Percentiles rank a stretch among this genome's conserved stretches.
Evolutionary conservation across 1,140 invertebrate genomes (phyloP).

Genomic region (Drepana arcuata): DNA sequence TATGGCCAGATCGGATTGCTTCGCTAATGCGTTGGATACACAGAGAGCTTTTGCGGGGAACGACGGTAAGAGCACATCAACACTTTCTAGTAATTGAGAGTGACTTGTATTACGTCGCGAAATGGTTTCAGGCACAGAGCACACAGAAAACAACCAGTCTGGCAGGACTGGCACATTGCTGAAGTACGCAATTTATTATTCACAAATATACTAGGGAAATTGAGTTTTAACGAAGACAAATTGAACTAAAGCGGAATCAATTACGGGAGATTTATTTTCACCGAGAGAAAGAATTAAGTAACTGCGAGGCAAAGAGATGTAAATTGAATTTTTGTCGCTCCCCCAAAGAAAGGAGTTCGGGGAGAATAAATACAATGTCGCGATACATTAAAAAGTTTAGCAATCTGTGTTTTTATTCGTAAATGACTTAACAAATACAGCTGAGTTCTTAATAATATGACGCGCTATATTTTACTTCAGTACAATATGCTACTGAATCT

Average conservation of each 20-base stretch:
- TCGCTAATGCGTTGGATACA: no score
- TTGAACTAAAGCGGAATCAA: conserved; percentile 65
- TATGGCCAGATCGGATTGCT: no score
- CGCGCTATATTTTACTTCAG: no score
- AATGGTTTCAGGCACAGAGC: conserved; percentile 34
- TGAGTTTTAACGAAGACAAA: conserved; percentile 68
- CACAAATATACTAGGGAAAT: conserved; percentile 64
- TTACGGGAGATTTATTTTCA: conserved; percentile 64
- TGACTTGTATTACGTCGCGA: conserved; percentile 36
- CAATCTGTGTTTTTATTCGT: no score
- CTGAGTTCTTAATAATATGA: no score
- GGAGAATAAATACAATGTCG: conserved; percentile 18
- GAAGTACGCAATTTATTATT: conserved; percentile 60
- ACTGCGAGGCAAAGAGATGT: conserved; percentile 43
- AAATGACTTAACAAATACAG: no score
- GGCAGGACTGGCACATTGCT: conserved; percentile 29
- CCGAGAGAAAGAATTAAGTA: conserved; percentile 54
- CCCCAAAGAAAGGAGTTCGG: conserved; percentile 22
- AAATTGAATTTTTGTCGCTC: conserved; percentile 56
- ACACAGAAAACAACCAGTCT: conserved; percentile 28
- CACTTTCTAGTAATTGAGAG: conserved; percentile 39
- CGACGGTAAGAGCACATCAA: no score
- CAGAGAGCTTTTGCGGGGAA: no score
- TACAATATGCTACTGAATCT: no score
- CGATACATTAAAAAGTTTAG: conserved; percentile 23